These are phyloP conservation scores for Eubasilissa regina DNA, from an alignment of 1,140 invertebrate species.

Conservation along the genomic window DNA sequence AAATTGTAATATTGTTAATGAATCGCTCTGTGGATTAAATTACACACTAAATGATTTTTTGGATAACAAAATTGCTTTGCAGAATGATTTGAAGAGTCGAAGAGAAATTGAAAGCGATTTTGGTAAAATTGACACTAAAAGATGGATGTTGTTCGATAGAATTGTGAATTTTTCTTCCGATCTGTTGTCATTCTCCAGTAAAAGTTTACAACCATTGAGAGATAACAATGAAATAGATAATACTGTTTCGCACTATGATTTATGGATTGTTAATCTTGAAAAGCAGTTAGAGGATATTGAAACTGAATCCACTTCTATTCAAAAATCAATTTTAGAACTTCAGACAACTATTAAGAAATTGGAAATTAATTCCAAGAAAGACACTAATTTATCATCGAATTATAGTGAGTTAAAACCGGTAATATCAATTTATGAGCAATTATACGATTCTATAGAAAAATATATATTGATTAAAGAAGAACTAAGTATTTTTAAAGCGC, in stretches of 20 bases:
- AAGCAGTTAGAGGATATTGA: slow-evolving; percentile 2
- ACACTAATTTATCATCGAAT: not conserved
- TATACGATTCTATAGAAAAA: slow-evolving; percentile 18
- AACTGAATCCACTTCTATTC: not conserved
- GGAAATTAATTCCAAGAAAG: not conserved
- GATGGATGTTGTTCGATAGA: not conserved
- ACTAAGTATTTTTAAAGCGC: not conserved
- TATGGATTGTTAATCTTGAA: slow-evolving; percentile 10
- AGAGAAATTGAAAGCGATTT: slow-evolving; percentile 7
- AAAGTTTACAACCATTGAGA: not conserved
- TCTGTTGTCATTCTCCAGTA: not conserved
- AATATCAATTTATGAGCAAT: slow-evolving; percentile 21
- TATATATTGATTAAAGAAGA: slow-evolving; percentile 14
- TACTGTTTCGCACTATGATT: not conserved
- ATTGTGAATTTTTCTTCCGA: slow-evolving; percentile 8
- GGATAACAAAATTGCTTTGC: slow-evolving; percentile 9
- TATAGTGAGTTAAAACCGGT: not conserved
- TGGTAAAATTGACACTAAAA: not conserved
- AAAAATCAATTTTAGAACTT: slow-evolving; percentile 1
- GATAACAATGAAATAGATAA: not conserved
- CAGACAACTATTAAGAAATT: slow-evolving; percentile 1
- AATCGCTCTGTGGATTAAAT: slow-evolving; percentile 11
- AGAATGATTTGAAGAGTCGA: not conserved
- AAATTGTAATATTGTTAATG: not conserved
- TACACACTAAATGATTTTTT: not conserved